Percentiles rank a stretch among this genome's conserved stretches.
phyloP scores from a whole-genome alignment of 2,797 vertebrate species.

The Notamacropus eugenii region DNA sequence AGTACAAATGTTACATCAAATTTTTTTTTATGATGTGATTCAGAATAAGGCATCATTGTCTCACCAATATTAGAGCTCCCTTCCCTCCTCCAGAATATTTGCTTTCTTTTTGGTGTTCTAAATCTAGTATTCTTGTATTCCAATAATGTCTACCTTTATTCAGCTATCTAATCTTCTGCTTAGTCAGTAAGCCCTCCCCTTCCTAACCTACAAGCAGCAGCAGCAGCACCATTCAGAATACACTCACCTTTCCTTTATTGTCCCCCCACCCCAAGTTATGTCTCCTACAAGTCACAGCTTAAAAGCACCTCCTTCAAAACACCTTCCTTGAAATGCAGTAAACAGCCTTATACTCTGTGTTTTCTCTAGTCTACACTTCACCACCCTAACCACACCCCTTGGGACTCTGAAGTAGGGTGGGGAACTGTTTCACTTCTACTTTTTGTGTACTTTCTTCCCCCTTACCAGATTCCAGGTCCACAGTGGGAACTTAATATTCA shows the following conservation, averaged over 20 bases:
- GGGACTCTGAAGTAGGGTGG: not conserved
- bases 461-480: not conserved
- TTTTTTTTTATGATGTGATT: slow-evolving; percentile 13
- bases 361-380: not conserved
- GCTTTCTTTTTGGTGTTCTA: not conserved
- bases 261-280: not conserved
- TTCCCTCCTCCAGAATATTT: not conserved
- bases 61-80: slow-evolving; percentile 18
- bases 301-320: not conserved
- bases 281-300: not conserved
- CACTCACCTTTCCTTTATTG: not conserved
- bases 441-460: not conserved
- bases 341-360: not conserved
- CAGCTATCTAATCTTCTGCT: not conserved
- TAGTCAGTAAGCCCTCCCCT: not conserved
- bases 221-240: not conserved
- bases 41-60: slow-evolving; percentile 8
- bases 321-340: not conserved
- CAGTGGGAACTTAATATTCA: not conserved
- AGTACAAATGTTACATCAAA: slow-evolving; percentile 5
- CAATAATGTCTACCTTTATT: not conserved
- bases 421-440: not conserved
- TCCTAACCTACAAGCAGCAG: not conserved
- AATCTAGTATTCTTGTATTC: not conserved
- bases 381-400: not conserved